Base-by-base conservation (phyloP, 2,797 vertebrate genomes). In the Chloroceryle inda region DNA sequence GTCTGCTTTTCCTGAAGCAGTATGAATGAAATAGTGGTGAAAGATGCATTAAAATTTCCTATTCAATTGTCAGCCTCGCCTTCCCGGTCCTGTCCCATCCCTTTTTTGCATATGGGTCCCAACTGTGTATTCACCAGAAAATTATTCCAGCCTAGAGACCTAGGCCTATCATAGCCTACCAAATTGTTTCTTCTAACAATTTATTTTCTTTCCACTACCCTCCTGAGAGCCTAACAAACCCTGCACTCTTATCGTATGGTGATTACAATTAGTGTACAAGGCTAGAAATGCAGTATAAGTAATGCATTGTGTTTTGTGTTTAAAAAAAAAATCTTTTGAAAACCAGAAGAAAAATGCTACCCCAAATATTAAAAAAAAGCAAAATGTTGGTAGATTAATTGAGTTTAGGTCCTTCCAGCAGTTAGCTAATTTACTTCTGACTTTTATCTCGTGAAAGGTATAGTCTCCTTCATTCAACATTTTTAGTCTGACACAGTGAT, bases 171-270 rank as follows among this genome's bases (percentile, higher is more conserved):
- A 56, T 64, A 96, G n/a, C 31, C 31, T 84, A 83, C 87, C 85
- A 74, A 91, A 92, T 81, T 88, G 26, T 69, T 89, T 74, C 55
- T 81, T 72, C 10, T 66, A 75, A 62, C 19, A 26, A 44, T 56
- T 87, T 92, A 26, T 74, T 95, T 96, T 88, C 74, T 95, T 94
- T 85, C 40, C 56, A 64, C 63, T 68, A 13, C 44, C 47, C 69
- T 94, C 81, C 75, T 1, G 15, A 85, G 66, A 94, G n/a, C 40
- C 53, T 92, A 93, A 88, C 40, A 88, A 94, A 9, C n/a, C 61
- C 62, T 68, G 38, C 22, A 78, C 20, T 89, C 38, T 80, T 86
- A 92, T 91, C 87, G 75, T 45, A 75, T 29, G 29, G 64, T 78
- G 62, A 92, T 88, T 94, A 91, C 56, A 92, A 92, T 92, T 83